A percentile compares a stretch with the other conserved stretches of the same genome.
Evolutionary conservation across 2,113 vertebrate species (phyloP).

Genomic region (Aplodontia rufa): DNA sequence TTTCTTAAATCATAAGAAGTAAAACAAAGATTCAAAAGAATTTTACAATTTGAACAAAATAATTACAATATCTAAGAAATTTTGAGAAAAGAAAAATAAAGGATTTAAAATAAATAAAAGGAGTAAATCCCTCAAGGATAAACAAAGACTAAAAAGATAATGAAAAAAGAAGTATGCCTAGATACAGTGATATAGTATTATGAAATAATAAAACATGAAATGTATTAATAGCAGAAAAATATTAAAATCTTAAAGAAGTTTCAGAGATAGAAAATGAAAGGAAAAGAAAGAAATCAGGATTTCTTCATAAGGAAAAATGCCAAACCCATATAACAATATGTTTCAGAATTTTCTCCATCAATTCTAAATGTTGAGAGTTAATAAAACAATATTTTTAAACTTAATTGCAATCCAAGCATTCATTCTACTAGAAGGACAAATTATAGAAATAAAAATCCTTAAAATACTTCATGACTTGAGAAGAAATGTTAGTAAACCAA

Average conservation of each 20-base stretch:
- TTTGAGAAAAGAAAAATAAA: not conserved
- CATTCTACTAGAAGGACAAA: not conserved
- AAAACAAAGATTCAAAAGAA: not conserved
- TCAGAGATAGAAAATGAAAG: not conserved
- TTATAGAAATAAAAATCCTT: not conserved
- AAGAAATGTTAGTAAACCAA: not conserved
- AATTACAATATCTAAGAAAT: not conserved
- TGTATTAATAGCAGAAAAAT: not conserved
- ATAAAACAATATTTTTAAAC: not conserved
- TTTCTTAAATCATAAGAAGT: not conserved
- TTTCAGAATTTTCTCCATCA: not conserved
- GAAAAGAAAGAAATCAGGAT: not conserved
- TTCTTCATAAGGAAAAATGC: not conserved
- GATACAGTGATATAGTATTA: not conserved
- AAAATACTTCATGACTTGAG: not conserved
- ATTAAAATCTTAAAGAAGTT: not conserved
- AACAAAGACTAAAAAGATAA: not conserved
- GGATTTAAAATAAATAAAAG: not conserved
- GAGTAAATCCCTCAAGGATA: not conserved
- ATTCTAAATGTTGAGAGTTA: not conserved
- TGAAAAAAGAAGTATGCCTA: not conserved
- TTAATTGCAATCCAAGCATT: not conserved
- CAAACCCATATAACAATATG: not conserved
- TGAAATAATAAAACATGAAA: not conserved
- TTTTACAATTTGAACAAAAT: not conserved